Percentiles rank a stretch among this genome's conserved stretches.
phyloP scores from a whole-genome alignment of 2,113 vertebrate species.

The Puffinus mauretanicus region DNA sequence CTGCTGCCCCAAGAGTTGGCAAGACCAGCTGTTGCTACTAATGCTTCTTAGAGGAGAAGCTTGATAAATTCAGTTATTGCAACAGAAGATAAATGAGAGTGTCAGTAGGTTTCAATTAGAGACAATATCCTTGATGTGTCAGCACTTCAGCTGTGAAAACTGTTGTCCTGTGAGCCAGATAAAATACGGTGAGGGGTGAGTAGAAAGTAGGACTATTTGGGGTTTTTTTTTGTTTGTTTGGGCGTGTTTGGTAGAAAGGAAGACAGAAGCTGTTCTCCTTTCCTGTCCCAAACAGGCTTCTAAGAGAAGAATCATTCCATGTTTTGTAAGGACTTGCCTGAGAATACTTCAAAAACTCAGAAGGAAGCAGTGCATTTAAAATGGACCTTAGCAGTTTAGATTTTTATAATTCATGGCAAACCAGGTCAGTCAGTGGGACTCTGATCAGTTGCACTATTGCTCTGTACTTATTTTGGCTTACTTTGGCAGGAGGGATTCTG shows the following conservation, averaged over 20 bases:
- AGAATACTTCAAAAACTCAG: not conserved
- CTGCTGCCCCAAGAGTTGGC: not conserved
- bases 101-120: not conserved
- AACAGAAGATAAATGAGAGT: not conserved
- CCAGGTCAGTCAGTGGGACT: not conserved
- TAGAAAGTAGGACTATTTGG: not conserved
- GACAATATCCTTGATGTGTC: not conserved
- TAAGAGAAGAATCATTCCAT: not conserved
- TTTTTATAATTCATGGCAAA: not conserved
- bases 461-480: not conserved
- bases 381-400: not conserved
- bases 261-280: not conserved
- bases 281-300: not conserved
- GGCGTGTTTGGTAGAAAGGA: not conserved
- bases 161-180: not conserved
- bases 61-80: not conserved
- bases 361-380: not conserved
- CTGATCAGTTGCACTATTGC: not conserved
- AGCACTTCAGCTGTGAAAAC: not conserved
- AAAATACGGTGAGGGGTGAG: not conserved
- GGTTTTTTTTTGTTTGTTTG: not conserved
- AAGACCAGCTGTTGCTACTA: not conserved
- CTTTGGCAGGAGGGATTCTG: not conserved
- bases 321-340: not conserved
- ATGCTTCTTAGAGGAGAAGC: not conserved